Evolutionary conservation across 2,888 invertebrate genomes (phyloP), one percentile per base, ranked within the genome.

Genomic region (Erannis defoliaria): DNA sequence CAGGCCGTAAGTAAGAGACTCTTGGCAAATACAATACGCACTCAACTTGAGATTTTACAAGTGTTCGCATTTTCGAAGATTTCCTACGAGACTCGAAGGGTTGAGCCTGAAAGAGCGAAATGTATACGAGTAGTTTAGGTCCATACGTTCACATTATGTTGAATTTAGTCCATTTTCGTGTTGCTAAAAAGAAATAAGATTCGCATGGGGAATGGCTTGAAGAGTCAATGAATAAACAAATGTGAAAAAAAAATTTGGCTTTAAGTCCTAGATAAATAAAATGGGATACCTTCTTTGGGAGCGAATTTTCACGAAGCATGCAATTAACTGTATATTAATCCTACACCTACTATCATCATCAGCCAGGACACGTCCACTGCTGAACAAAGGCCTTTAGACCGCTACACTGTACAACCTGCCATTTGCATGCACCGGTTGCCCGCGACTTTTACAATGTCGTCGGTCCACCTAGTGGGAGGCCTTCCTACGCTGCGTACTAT

Each of bases 1-100:
- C 66, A 71, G 66, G 66, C 67, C 68, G 72, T 4, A 75, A 71
- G 72, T 73, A 71, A 73, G 72, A 69, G 70, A 68, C 71, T 71
- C 76, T 76, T 74, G 69, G 55, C 65, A 75, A 74, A 73, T 71
- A 77, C 76, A 79, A 76, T 70, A 76, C 74, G 73, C 74, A 75
- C 80, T 79, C 66, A 54, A 74, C 66, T 67, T 57, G 72, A 76
- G 75, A 74, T 72, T 77, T 71, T 68, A 72, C 49, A 70, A 75
- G 78, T 69, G 76, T 72, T 73, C 69, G 71, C 72, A 69, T 78
- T 74, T 71, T 70, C 67, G 68, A 67, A 73, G 68, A 75, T 73
- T 78, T 76, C 72, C 71, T 73, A 50, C 37, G 61, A 49, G 54
- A 66, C 63, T 66, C 48, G 55, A 68, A 64, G 57, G 62, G 48